These are phyloP conservation scores for Eudyptes chrysolophus DNA, from an alignment of 2,113 vertebrate species.

Conservation along the genomic window DNA sequence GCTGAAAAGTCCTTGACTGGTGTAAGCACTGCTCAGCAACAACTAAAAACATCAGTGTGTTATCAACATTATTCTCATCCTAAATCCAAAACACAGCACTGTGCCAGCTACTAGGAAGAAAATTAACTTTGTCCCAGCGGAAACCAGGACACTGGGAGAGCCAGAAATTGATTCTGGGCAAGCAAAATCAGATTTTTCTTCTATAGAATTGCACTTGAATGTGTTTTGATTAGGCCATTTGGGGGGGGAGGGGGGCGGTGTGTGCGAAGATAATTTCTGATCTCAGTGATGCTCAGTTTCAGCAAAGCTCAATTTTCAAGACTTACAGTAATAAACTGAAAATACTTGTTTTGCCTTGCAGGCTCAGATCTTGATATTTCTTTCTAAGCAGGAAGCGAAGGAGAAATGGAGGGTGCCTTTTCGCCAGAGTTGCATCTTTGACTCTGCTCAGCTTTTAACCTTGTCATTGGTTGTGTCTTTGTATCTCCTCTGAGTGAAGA, in stretches of 20 bases:
- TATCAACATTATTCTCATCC: no score
- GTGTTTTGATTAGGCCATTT: not conserved
- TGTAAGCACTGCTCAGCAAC: no score
- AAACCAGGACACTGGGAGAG: not conserved
- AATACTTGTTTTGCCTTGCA: not conserved
- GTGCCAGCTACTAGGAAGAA: no score
- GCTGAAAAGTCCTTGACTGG: no score
- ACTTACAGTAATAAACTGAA: not conserved
- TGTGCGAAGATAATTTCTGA: not conserved
- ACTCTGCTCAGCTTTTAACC: not conserved
- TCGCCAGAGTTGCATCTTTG: not conserved
- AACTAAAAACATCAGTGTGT: no score
- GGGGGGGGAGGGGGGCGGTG: no score
- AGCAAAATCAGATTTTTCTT: not conserved
- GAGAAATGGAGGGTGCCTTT: not conserved
- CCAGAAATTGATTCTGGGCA: not conserved
- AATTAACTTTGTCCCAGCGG: no score
- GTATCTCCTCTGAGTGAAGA: not conserved
- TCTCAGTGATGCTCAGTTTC: not conserved
- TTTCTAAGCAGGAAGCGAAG: not conserved
- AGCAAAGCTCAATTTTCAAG: not conserved
- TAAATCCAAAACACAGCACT: no score
- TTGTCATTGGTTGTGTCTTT: not conserved
- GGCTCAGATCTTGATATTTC: not conserved
- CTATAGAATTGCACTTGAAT: not conserved